Evolutionary conservation across 2,888 invertebrate species (phyloP).

Genomic region (Drosophila nr. medialis): DNA sequence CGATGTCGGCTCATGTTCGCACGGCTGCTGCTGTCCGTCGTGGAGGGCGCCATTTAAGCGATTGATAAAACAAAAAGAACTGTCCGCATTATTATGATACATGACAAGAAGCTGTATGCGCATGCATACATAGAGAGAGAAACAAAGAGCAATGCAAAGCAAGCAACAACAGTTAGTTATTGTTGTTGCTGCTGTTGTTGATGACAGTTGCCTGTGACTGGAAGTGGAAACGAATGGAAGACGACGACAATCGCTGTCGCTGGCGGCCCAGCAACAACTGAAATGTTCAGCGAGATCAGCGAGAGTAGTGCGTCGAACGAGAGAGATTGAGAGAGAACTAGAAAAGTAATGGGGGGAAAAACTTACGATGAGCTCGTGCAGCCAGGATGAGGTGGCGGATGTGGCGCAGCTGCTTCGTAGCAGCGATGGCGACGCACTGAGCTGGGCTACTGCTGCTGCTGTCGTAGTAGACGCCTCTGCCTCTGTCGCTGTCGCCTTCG

Average conservation of each 20-base stretch:
- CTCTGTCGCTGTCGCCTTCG: slow-evolving; percentile 23
- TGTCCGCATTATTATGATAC: slow-evolving; percentile 74
- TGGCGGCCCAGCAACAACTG: slow-evolving; percentile 61
- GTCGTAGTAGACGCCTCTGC: slow-evolving; percentile 17
- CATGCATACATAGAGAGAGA: slow-evolving; percentile 1
- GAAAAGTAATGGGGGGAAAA: slow-evolving; percentile 2
- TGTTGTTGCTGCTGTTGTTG: slow-evolving; percentile 7
- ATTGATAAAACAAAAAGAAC: slow-evolving; percentile 79
- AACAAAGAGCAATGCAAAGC: slow-evolving; percentile 8
- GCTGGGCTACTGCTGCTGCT: slow-evolving; percentile 19
- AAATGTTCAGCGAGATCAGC: slow-evolving; percentile 20
- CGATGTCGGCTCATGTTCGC: slow-evolving; percentile 90
- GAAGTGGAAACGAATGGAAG: slow-evolving; percentile 20
- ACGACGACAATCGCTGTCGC: slow-evolving; percentile 46
- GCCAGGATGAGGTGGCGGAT: slow-evolving; percentile 71
- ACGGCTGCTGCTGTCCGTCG: slow-evolving; percentile 87
- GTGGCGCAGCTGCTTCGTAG: slow-evolving; percentile 54
- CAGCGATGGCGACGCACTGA: slow-evolving; percentile 51
- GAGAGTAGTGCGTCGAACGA: slow-evolving; percentile 19
- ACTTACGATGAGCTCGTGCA: slow-evolving; percentile 66
- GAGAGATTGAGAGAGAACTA: background rate
- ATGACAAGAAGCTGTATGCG: slow-evolving; percentile 43
- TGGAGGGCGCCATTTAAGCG: slow-evolving; percentile 85
- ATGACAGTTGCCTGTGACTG: slow-evolving; percentile 24
- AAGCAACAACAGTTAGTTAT: slow-evolving; percentile 12